Evolutionary conservation across 2,888 invertebrate genomes (phyloP), one percentile per base, ranked within the genome.

Genomic region (Hipparchia semele): DNA sequence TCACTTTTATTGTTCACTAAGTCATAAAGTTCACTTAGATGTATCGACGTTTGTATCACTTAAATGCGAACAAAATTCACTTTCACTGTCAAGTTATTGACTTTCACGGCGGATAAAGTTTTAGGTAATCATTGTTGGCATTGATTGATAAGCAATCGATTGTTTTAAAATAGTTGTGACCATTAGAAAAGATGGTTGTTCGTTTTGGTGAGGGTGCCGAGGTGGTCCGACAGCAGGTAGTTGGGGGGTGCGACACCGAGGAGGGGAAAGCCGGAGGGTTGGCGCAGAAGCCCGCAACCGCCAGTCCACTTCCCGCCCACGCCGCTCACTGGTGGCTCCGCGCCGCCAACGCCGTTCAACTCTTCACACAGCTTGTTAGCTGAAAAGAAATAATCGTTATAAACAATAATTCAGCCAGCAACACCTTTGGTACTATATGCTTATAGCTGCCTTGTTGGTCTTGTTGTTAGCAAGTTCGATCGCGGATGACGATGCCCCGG

Each of bases 121-220:
- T 60, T 61, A 12, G 39, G 13, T 13, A 45, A n/a, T 58, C 13
- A 23, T 60, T 59, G 23, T 23, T 33, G 12, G 10, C 12, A 54
- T 12, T 39, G 46, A 45, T 49, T 23, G 49, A 49, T 49, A 6
- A n/a, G 13, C 13, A n/a, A 53, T 61, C 51, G 51, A 12, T 69
- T 8, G 70, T 68, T 75, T 71, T 79, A 79, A 71, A 79, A 79
- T 77, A 75, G 77, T 82, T 86, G 85, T 85, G 83, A 86, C 88
- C 87, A 94, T 95, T 95, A 95, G 91, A 95, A 95, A 86, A 95
- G 92, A 88, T 95, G 95, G 88, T 95, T 95, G 86, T 95, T 95
- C 78, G 95, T 90, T 84, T 94, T 94, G 71, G 95, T 92, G 75
- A 95, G 92, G 13, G 95, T 94, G 78, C 95, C 95, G 77, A 95